Evolutionary conservation across 2,797 vertebrate genomes (phyloP).

Genomic region (Cossypha dichroa): DNA sequence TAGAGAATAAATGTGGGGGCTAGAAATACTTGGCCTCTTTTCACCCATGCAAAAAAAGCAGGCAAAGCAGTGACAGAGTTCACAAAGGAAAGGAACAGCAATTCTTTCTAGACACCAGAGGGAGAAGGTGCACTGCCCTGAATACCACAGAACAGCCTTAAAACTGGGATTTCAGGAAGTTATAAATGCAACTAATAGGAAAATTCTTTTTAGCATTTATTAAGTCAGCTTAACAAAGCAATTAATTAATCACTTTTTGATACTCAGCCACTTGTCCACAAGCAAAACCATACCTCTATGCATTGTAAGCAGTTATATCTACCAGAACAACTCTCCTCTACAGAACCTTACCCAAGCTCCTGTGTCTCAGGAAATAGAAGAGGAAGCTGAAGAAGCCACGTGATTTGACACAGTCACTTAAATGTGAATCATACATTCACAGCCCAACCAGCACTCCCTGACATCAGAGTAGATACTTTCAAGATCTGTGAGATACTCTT

Average conservation of each 20-base stretch:
- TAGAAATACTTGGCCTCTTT: background rate
- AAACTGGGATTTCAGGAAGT: background rate
- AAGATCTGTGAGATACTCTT: background rate
- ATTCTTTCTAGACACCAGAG: background rate
- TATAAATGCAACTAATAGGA: background rate
- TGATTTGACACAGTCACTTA: background rate
- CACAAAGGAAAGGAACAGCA: background rate
- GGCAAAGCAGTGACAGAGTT: background rate
- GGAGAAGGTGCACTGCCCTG: background rate
- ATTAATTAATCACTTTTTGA: background rate
- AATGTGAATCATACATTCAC: background rate
- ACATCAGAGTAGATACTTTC: background rate
- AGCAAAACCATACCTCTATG: background rate
- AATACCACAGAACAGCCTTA: background rate
- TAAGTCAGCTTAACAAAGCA: background rate
- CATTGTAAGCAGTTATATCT: background rate
- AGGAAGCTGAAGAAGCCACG: conserved; percentile 14
- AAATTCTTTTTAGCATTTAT: background rate
- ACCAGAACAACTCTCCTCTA: background rate
- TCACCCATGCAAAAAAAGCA: background rate
- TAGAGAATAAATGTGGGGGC: background rate
- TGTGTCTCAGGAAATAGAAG: background rate
- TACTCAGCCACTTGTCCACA: background rate
- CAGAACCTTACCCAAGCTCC: background rate
- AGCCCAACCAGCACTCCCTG: background rate